Percentiles rank a stretch among this genome's conserved stretches.
phyloP scores from a whole-genome alignment of 2,797 vertebrate genomes.

The Pipistrellus pygmaeus region DNA sequence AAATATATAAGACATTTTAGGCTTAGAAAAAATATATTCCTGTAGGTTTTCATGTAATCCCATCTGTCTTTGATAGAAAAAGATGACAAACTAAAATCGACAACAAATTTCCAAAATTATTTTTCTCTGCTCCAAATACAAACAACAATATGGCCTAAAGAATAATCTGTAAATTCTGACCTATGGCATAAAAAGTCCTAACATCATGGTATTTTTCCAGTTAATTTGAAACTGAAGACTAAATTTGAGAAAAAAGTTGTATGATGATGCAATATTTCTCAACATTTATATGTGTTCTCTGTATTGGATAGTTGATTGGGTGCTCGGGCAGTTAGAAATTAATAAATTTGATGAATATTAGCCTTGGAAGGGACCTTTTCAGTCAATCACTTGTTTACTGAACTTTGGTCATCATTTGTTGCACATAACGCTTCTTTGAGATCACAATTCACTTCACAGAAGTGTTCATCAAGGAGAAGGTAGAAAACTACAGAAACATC shows the following conservation, averaged over 20 bases:
- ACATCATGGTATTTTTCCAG: conserved; percentile 27
- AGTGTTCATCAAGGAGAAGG: conserved; percentile 6
- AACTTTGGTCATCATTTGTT: not conserved
- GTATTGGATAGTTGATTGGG: not conserved
- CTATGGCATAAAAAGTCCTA: not conserved
- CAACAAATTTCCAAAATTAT: conserved; percentile 65
- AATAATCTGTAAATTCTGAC: conserved; percentile 41
- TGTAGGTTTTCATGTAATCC: conserved; percentile 69
- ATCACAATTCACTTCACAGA: conserved; percentile 3
- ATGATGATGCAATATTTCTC: not conserved
- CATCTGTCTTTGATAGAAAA: conserved; percentile 71
- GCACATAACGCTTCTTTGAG: not conserved
- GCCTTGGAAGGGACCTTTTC: not conserved
- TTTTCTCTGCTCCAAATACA: conserved; percentile 64
- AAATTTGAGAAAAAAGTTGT: not conserved
- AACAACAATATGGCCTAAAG: conserved; percentile 47
- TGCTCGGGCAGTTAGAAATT: not conserved
- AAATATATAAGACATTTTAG: conserved; percentile 62
- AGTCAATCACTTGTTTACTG: not conserved
- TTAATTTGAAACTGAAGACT: conserved; percentile 38
- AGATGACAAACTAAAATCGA: conserved; percentile 71
- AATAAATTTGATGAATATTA: not conserved
- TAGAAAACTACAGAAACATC: not conserved
- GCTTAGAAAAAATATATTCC: conserved; percentile 53
- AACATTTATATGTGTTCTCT: conserved; percentile 7